Evolutionary conservation across 2,113 vertebrate species (phyloP).

Genomic region (Xiphophorus couchianus): DNA sequence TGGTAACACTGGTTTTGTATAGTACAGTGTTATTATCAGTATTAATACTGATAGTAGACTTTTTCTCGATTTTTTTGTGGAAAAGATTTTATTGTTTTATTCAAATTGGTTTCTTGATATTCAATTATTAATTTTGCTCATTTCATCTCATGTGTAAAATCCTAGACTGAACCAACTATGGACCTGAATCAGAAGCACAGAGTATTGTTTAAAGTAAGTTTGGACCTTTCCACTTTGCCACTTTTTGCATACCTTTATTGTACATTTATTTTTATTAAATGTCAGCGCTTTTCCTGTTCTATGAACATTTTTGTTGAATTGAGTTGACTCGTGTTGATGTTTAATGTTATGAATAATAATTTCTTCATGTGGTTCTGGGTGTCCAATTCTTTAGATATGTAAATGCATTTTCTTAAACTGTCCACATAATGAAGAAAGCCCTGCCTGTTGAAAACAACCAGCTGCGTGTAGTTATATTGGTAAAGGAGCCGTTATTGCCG

Average conservation of each 20-base stretch:
- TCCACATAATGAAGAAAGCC: neutral
- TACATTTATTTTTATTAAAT: neutral
- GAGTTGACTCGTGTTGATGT: too few species aligned
- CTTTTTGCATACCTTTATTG: neutral
- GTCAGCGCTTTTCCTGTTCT: neutral
- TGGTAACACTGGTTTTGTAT: too few species aligned
- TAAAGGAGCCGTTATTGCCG: conserved; percentile 4
- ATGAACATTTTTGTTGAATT: neutral
- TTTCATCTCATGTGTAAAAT: neutral
- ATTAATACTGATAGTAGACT: too few species aligned
- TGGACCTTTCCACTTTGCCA: neutral
- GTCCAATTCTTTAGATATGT: neutral
- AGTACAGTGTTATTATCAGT: too few species aligned
- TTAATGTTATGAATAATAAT: neutral
- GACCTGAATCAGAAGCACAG: neutral
- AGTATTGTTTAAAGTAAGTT: neutral
- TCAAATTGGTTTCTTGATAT: neutral
- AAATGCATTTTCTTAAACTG: neutral
- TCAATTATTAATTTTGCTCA: neutral
- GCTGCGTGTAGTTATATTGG: neutral
- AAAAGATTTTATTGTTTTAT: too few species aligned
- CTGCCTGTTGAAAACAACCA: neutral
- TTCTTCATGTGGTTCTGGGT: neutral
- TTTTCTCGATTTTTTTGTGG: too few species aligned
- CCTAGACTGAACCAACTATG: neutral